Evolutionary conservation across 35 echinoderm and acorn worm species (phyloP).

Genomic region (Heliocidaris erythrogramma): DNA sequence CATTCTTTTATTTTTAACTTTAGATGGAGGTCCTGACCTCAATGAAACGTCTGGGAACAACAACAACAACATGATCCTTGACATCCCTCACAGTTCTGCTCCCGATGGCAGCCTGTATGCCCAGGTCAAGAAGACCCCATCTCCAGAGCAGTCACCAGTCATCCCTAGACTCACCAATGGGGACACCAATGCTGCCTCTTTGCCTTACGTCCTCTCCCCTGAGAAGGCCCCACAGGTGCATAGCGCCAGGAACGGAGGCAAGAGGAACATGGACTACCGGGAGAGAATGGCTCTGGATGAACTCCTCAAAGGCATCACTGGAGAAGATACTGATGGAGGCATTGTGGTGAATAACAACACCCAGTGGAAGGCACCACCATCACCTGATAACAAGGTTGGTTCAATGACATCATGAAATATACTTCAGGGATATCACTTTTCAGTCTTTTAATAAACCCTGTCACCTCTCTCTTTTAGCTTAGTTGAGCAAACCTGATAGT

Average conservation of each 20-base stretch:
- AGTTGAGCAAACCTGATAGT: no score
- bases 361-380: constrained; percentile 27
- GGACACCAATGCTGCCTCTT: constrained; percentile 31
- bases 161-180: constrained; percentile 28
- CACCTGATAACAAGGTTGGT: constrained; percentile 37
- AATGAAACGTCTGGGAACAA: constrained; percentile 52
- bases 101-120: constrained; percentile 96
- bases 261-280: constrained; percentile 70
- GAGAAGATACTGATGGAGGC: constrained; percentile 14
- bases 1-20: neutral
- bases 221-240: constrained; percentile 43
- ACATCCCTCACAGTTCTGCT: constrained; percentile 76
- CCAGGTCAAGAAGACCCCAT: constrained; percentile 85
- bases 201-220: constrained; percentile 37
- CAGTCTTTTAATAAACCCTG: no score
- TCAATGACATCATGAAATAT: neutral
- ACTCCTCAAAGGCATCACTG: constrained; percentile 74
- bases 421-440: no score
- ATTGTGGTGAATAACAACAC: constrained; percentile 33
- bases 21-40: constrained; percentile 52
- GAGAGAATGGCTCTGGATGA: constrained; percentile 85
- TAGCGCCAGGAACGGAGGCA: constrained; percentile 21
- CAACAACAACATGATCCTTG: constrained; percentile 70
- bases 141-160: constrained; percentile 50
- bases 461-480: no score